phyloP scores from a whole-genome alignment of 2,888 invertebrate genomes.

The Chrysomela aeneicollis region DNA sequence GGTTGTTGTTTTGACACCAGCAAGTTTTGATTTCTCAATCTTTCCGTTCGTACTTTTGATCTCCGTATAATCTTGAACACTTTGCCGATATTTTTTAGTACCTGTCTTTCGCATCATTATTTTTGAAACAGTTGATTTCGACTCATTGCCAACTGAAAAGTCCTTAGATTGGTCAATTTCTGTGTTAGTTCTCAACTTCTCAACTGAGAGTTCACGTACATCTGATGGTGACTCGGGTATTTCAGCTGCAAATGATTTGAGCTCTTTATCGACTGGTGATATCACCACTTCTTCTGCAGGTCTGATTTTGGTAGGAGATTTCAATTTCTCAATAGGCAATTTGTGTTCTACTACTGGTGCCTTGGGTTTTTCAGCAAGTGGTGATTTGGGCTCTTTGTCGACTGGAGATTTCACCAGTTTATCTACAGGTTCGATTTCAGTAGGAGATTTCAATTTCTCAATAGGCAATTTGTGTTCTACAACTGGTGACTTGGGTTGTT shows the following conservation, averaged over 20 bases:
- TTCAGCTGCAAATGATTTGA: not conserved
- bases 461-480: not conserved
- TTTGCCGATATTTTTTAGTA: too few species aligned
- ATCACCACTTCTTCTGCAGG: not conserved
- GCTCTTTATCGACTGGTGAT: not conserved
- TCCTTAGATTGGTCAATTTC: not conserved
- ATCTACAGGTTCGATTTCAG: not conserved
- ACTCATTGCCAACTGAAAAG: not conserved
- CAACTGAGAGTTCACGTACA: not conserved
- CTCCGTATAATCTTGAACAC: too few species aligned
- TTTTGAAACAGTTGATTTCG: not conserved
- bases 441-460: not conserved
- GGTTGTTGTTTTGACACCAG: too few species aligned
- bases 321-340: not conserved
- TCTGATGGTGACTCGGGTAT: slow-evolving; percentile 16
- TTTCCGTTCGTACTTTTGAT: too few species aligned
- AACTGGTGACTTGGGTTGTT: not conserved
- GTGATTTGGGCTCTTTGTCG: not conserved
- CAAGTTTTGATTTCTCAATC: too few species aligned
- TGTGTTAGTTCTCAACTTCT: not conserved
- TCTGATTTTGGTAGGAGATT: not conserved
- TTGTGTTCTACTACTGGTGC: not conserved
- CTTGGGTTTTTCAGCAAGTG: not conserved
- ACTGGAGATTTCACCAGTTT: not conserved
- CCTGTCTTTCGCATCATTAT: too few species aligned